A percentile compares a stretch with the other conserved stretches of the same genome.
These are phyloP conservation scores for Leiothrix lutea DNA, from an alignment of 2,113 vertebrate genomes.

Conservation along the genomic window DNA sequence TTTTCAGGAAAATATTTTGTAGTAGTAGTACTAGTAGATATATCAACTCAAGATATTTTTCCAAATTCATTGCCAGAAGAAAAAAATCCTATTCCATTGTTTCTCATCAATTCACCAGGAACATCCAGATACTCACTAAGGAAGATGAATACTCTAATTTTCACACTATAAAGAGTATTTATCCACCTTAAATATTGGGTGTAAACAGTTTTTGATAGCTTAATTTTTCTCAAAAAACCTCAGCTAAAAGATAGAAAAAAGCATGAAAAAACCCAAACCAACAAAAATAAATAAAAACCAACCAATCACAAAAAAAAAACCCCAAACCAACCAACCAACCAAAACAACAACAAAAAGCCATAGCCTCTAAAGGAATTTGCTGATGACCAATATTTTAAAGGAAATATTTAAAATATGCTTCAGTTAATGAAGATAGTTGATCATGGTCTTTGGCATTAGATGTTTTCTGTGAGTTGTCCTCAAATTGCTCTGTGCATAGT, in stretches of 20 bases:
- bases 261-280: rapidly evolving
- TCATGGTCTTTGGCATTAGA: neutral
- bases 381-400: neutral
- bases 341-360: no score
- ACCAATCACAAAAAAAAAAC: neutral
- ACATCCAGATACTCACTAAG: neutral
- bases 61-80: neutral
- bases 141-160: neutral
- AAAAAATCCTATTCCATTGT: neutral
- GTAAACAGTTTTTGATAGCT: neutral
- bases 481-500: neutral
- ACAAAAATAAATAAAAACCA: neutral
- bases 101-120: neutral
- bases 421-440: neutral
- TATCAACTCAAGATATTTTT: neutral
- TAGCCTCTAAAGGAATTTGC: neutral
- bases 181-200: neutral
- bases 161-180: neutral
- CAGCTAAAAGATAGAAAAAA: neutral
- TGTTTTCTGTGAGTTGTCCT: neutral
- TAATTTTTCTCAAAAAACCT: neutral
- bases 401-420: neutral
- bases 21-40: neutral
- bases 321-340: neutral
- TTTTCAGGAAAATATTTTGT: neutral